Evolutionary conservation across 1,140 invertebrate species (phyloP).

Genomic region (Oryzaephilus surinamensis): DNA sequence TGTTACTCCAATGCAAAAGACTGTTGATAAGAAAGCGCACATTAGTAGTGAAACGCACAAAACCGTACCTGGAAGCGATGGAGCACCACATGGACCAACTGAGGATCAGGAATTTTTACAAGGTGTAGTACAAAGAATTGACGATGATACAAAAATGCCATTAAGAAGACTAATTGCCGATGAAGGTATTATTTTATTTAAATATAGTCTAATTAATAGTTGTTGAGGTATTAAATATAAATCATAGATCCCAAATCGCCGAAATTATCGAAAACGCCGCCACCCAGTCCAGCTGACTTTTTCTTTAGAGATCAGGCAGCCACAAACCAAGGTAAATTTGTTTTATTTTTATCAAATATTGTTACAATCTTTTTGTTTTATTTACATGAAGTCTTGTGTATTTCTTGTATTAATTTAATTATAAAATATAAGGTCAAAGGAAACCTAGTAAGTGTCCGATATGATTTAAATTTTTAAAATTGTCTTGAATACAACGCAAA

Average conservation of each 20-base stretch:
- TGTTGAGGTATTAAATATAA: no score
- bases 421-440: no score
- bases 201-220: slow-evolving; percentile 1
- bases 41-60: no score
- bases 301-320: slow-evolving; percentile 31
- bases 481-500: no score
- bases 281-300: slow-evolving; percentile 43
- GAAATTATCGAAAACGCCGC: slow-evolving; percentile 41
- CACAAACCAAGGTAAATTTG: slow-evolving; percentile 32
- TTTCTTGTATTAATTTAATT: no score
- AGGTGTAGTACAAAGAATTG: slow-evolving; percentile 37
- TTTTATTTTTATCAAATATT: no score
- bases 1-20: slow-evolving; percentile 20
- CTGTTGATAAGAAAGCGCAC: slow-evolving; percentile 22
- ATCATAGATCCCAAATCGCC: slow-evolving; percentile 37
- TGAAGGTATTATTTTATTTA: slow-evolving; percentile 14
- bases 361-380: no score
- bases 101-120: slow-evolving; percentile 36
- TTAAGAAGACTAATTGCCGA: slow-evolving; percentile 16
- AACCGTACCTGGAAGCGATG: slow-evolving; percentile 10
- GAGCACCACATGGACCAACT: no score
- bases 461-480: no score
- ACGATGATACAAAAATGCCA: slow-evolving; percentile 24
- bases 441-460: no score
- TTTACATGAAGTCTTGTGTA: no score